phyloP scores from a whole-genome alignment of 2,888 invertebrate genomes.

The Onchidella celtica region DNA sequence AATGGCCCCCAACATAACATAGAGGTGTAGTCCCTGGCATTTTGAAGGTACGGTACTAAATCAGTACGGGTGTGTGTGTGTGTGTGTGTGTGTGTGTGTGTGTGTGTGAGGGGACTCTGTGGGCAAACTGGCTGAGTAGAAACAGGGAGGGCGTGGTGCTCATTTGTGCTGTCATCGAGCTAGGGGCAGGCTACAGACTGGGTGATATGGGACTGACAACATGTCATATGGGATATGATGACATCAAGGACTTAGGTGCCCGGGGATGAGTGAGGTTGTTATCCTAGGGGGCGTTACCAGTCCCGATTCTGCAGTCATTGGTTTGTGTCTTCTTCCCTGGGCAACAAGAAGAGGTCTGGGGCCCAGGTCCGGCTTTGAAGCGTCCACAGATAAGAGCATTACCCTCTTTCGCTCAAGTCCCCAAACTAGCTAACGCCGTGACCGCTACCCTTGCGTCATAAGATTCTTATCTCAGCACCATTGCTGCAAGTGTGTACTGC shows the following conservation, averaged over 20 bases:
- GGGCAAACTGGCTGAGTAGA: no score
- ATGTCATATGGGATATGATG: neutral
- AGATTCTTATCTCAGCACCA: neutral
- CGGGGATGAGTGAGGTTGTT: neutral
- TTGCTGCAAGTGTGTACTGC: neutral
- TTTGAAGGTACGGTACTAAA: no score
- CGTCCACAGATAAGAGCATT: constrained; percentile 9
- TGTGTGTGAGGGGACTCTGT: no score
- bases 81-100: no score
- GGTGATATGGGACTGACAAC: neutral
- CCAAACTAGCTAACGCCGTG: neutral
- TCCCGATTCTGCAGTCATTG: neutral
- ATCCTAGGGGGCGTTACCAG: neutral
- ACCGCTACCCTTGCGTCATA: neutral
- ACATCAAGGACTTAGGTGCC: neutral
- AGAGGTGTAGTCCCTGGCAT: no score
- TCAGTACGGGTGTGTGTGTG: no score
- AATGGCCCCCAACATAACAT: no score
- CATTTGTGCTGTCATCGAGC: neutral
- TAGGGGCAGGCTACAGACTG: neutral
- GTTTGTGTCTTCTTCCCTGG: neutral
- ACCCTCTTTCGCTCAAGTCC: neutral
- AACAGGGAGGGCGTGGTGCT: constrained; percentile 32
- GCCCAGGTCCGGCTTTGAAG: neutral
- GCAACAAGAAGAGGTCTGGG: no score